Conservation (phyloP, 1,140 invertebrate species). For the Listronotus bonariensis region DNA sequence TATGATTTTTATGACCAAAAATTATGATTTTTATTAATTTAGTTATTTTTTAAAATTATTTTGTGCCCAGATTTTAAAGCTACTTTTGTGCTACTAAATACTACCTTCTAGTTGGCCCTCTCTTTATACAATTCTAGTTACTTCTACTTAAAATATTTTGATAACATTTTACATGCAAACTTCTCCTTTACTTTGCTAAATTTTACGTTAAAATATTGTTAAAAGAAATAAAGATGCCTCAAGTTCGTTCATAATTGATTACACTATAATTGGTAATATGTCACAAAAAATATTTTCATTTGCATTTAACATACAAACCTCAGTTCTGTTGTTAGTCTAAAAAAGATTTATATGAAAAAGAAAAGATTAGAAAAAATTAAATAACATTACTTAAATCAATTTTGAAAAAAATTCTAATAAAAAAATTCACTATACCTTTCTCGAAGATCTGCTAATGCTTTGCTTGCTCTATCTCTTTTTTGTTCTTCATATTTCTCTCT, state of each 20-base stretch:
- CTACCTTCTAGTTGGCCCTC: too few relatives aligned
- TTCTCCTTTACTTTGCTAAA: too few relatives aligned
- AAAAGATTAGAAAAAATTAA: neutral
- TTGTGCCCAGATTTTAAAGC: too few relatives aligned
- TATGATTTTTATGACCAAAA: too few relatives aligned
- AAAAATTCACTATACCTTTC: conserved; percentile 57
- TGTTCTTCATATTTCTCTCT: conserved; percentile 65
- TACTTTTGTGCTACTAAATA: too few relatives aligned
- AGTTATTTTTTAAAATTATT: too few relatives aligned
- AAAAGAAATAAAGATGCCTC: neutral
- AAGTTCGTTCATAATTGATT: too few relatives aligned
- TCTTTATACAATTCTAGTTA: too few relatives aligned
- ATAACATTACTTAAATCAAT: neutral
- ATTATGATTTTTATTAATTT: too few relatives aligned
- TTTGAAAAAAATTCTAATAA: neutral
- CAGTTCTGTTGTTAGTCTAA: conserved; percentile 29
- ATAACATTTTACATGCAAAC: neutral
- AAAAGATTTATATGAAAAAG: conserved; percentile 11
- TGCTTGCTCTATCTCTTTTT: conserved; percentile 55
- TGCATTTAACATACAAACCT: conserved; percentile 24
- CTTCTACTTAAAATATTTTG: neutral
- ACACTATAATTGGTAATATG: conserved; percentile 3
- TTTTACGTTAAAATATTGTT: too few relatives aligned
- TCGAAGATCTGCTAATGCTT: conserved; percentile 71
- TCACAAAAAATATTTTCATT: conserved; percentile 29